These are phyloP conservation scores for Anabacerthia variegaticeps DNA, from an alignment of 2,797 vertebrate genomes.

Conservation along the genomic window DNA sequence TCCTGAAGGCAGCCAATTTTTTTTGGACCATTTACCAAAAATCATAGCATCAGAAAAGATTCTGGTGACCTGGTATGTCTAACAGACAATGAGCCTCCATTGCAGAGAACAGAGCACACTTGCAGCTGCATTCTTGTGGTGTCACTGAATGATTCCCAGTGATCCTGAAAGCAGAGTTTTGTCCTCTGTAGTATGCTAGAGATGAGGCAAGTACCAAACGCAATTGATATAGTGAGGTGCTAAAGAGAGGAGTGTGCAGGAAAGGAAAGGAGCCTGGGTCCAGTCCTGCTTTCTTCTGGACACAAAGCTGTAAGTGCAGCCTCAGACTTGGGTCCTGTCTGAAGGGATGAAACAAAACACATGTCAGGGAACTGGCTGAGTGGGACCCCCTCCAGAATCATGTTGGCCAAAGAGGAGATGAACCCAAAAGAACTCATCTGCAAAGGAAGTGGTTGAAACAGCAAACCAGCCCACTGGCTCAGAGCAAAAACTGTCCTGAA, in stretches of 20 bases:
- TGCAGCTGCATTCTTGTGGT: not conserved
- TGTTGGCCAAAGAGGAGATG: not conserved
- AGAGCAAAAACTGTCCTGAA: not conserved
- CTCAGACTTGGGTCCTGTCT: not conserved
- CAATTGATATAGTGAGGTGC: not conserved
- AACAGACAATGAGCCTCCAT: rapidly evolving
- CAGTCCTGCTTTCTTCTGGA: not conserved
- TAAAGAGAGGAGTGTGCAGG: not conserved
- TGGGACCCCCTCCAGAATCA: rapidly evolving
- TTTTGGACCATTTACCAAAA: not conserved
- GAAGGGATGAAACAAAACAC: not conserved
- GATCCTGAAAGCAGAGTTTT: not conserved
- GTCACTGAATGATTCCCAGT: not conserved
- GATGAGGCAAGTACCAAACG: not conserved
- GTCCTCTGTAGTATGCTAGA: not conserved
- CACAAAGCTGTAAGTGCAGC: not conserved
- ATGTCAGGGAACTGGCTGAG: not conserved
- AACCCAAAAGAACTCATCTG: not conserved
- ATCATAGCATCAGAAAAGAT: not conserved
- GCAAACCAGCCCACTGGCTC: not conserved
- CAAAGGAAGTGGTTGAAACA: not conserved
- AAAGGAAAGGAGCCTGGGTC: not conserved
- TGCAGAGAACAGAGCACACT: not conserved
- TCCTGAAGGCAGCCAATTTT: not conserved
- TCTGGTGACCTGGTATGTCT: not conserved